These are phyloP conservation scores for Maconellicoccus hirsutus DNA, from an alignment of 1,140 invertebrate genomes.

Conservation along the genomic window DNA sequence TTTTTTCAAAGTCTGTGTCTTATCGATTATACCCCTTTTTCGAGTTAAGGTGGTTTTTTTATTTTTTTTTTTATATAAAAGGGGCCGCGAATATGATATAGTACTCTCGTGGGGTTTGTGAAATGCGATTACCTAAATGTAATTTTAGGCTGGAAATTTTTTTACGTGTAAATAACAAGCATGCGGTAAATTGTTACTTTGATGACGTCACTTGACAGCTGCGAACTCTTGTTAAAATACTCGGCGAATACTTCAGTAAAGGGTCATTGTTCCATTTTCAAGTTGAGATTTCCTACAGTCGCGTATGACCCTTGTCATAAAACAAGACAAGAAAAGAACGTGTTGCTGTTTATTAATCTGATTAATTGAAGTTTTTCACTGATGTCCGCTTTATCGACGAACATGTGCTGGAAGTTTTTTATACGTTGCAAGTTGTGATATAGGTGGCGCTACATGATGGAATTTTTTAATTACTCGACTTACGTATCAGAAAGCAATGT, in stretches of 20 bases:
- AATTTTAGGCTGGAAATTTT: neutral
- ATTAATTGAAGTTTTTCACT: neutral
- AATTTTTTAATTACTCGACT: too few relatives aligned
- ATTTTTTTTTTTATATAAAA: too few relatives aligned
- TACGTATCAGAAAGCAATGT: too few relatives aligned
- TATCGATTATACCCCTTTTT: too few relatives aligned
- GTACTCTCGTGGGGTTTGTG: neutral
- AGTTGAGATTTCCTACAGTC: neutral
- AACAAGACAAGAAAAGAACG: neutral
- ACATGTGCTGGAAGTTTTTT: too few relatives aligned
- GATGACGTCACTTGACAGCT: slow-evolving; percentile 7
- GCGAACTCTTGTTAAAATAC: neutral
- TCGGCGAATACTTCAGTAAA: neutral
- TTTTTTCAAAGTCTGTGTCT: neutral
- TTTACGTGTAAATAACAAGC: neutral
- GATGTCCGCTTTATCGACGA: too few relatives aligned
- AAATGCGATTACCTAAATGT: neutral
- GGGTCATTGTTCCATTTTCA: neutral
- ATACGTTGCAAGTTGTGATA: too few relatives aligned
- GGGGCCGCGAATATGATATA: neutral
- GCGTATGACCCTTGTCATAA: neutral
- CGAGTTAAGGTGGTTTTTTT: too few relatives aligned
- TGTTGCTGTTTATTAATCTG: neutral
- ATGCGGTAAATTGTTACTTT: neutral
- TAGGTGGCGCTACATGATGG: too few relatives aligned